Evolutionary conservation across 2,888 invertebrate species (phyloP).

Genomic region (Temnothorax unifasciatus): DNA sequence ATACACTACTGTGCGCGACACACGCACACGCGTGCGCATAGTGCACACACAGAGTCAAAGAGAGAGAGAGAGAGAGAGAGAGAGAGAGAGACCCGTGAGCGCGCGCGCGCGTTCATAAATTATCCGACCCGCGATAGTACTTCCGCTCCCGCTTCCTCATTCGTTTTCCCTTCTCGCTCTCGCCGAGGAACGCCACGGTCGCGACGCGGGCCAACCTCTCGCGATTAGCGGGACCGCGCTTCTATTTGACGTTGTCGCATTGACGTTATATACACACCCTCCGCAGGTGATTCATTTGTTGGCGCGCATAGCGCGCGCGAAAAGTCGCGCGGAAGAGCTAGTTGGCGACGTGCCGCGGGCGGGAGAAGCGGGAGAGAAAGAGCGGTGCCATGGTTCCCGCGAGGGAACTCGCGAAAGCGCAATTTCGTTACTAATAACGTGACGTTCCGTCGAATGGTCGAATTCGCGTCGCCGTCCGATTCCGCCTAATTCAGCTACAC

Average conservation of each 20-base stretch:
- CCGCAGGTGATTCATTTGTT: constrained; percentile 61
- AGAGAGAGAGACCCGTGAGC: neutral
- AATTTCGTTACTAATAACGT: neutral
- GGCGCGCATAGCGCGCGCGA: too few species aligned
- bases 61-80: too few species aligned
- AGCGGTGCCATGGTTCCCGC: neutral
- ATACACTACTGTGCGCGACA: neutral
- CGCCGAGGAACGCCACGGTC: constrained; percentile 11
- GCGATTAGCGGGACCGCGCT: constrained; percentile 52
- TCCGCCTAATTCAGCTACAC: neutral
- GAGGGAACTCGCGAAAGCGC: neutral
- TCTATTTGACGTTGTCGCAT: too few species aligned
- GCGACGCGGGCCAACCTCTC: constrained; percentile 35
- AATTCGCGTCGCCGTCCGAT: neutral
- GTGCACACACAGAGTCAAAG: neutral
- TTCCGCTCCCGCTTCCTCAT: constrained; percentile 71
- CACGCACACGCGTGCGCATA: neutral
- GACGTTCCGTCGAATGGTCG: neutral
- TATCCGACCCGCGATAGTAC: constrained; percentile 61
- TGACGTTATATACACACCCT: neutral
- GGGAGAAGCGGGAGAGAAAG: neutral
- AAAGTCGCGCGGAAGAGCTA: neutral
- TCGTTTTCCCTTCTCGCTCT: constrained; percentile 47
- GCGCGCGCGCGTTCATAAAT: constrained; percentile 62
- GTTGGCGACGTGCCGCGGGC: too few species aligned